Conservation (phyloP, 1,140 invertebrate genomes). For the Chrysoperla carnea region DNA sequence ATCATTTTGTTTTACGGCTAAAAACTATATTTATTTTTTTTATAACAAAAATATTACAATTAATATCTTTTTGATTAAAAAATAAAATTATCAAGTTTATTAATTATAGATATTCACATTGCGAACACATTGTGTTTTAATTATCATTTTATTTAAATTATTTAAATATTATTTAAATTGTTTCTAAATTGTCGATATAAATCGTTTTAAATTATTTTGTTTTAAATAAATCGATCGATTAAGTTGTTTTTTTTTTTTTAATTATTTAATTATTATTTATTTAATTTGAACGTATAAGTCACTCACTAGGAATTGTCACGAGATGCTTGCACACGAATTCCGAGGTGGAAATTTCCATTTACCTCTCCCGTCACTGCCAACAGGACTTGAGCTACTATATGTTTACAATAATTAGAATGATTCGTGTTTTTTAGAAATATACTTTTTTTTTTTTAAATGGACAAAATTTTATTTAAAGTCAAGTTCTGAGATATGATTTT, state of each 20-base stretch:
- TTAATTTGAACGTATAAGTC: not conserved
- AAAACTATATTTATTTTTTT: too few relatives aligned
- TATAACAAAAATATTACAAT: too few relatives aligned
- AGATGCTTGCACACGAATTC: conserved; percentile 6
- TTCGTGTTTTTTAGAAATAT: too few relatives aligned
- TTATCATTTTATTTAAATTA: too few relatives aligned
- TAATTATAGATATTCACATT: too few relatives aligned
- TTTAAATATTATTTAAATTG: too few relatives aligned
- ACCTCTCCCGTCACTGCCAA: conserved; percentile 13
- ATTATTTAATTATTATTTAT: not conserved
- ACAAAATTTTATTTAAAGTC: not conserved
- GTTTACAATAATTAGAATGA: too few relatives aligned
- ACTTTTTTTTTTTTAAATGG: not conserved
- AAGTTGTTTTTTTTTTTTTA: not conserved
- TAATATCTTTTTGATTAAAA: too few relatives aligned
- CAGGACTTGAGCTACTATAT: conserved; percentile 9
- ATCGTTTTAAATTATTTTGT: not conserved
- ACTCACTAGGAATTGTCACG: not conserved
- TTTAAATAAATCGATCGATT: not conserved
- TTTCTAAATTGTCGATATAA: too few relatives aligned
- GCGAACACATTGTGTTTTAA: too few relatives aligned
- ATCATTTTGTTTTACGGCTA: too few relatives aligned
- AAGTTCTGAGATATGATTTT: not conserved
- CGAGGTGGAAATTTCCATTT: conserved; percentile 17
- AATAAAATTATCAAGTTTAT: too few relatives aligned